Evolutionary conservation across 2,888 invertebrate genomes (phyloP).

Genomic region (Pandemis cinnamomeana): DNA sequence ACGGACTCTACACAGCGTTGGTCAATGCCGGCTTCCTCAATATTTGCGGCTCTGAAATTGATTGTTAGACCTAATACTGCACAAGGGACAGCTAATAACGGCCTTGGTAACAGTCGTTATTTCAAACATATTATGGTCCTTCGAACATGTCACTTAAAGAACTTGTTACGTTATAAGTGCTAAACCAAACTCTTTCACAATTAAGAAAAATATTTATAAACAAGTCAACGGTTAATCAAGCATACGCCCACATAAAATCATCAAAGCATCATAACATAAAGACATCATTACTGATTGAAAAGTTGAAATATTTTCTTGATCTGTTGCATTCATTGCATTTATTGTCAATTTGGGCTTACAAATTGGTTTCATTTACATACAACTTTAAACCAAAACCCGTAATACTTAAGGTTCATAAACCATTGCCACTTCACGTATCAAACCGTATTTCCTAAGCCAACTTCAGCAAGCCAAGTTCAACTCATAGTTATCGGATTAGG

Average conservation of each 20-base stretch:
- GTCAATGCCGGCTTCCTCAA: too few relatives aligned
- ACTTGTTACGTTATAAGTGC: too few relatives aligned
- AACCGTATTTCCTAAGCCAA: background rate
- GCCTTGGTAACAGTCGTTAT: too few relatives aligned
- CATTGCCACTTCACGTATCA: background rate
- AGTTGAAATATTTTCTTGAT: slow-evolving; percentile 35
- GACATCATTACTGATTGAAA: slow-evolving; percentile 29
- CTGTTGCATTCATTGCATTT: slow-evolving; percentile 25
- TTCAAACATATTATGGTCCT: too few relatives aligned
- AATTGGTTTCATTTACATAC: slow-evolving; percentile 24
- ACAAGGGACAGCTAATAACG: too few relatives aligned
- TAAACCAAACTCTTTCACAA: background rate
- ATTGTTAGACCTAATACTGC: too few relatives aligned
- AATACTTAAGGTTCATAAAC: background rate
- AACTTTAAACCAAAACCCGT: background rate
- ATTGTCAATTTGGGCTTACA: slow-evolving; percentile 31
- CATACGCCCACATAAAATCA: slow-evolving; percentile 21
- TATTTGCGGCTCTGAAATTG: too few relatives aligned
- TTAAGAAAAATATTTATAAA: background rate
- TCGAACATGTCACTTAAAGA: too few relatives aligned
- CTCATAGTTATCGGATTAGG: slow-evolving; percentile 7
- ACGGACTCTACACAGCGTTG: too few relatives aligned
- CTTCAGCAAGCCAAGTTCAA: background rate
- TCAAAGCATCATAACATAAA: slow-evolving; percentile 24
- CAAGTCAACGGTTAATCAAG: slow-evolving; percentile 17